A percentile compares a stretch with the other conserved stretches of the same genome.
These are phyloP conservation scores for Thinocorus orbignyianus DNA, from an alignment of 2,113 vertebrate species.

Conservation along the genomic window DNA sequence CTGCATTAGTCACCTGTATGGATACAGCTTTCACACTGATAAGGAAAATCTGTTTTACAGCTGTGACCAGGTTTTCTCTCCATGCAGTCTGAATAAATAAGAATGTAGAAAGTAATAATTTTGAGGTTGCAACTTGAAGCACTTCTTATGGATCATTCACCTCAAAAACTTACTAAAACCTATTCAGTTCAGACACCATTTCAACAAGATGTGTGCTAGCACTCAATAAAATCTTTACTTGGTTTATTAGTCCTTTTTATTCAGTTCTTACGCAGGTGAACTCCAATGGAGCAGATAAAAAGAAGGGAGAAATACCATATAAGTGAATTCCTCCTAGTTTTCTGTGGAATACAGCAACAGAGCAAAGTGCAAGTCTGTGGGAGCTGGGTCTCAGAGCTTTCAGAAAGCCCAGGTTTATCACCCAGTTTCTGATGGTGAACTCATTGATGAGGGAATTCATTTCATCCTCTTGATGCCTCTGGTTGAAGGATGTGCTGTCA, in stretches of 20 bases:
- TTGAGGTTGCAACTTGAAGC: not conserved
- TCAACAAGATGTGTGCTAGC: not conserved
- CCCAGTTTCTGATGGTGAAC: not conserved
- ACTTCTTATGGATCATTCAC: not conserved
- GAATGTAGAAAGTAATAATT: not conserved
- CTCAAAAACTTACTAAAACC: not conserved
- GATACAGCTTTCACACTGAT: not conserved
- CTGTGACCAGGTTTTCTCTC: not conserved
- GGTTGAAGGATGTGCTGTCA: constrained; percentile 29
- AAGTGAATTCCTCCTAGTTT: not conserved
- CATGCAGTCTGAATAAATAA: not conserved
- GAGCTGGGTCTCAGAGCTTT: not conserved
- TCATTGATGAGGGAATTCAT: not conserved
- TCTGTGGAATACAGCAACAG: not conserved
- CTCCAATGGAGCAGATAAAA: not conserved
- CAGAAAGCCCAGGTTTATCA: not conserved
- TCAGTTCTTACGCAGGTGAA: not conserved
- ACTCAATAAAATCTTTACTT: not conserved
- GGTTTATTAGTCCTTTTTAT: not conserved
- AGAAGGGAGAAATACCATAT: not conserved
- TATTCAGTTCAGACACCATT: not conserved
- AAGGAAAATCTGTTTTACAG: not conserved
- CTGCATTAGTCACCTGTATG: not conserved
- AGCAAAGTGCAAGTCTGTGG: not conserved
- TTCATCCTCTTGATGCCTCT: not conserved